phyloP scores from a whole-genome alignment of 2,113 vertebrate genomes.

The Alexandromys fortis region DNA sequence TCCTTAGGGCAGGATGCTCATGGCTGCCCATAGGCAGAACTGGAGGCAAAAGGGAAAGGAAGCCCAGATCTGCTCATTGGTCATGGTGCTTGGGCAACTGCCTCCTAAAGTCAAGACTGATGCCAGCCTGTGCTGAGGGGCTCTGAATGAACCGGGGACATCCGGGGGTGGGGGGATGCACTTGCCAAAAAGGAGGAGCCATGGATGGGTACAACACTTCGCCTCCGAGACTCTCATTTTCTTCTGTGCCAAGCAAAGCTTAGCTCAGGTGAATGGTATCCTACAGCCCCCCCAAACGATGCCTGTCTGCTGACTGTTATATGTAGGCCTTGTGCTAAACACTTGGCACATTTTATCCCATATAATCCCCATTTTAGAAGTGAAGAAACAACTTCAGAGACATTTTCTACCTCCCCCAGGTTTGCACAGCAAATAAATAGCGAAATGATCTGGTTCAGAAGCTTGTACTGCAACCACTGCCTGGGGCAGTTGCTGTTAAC shows the following conservation, averaged over 20 bases:
- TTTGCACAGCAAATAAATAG: neutral
- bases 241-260: neutral
- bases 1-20: neutral
- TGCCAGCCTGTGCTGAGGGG: neutral
- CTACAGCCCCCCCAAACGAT: neutral
- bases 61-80: neutral
- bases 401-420: conserved; percentile 6
- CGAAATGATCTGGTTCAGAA: neutral
- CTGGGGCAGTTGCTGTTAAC: neutral
- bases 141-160: neutral
- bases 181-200: neutral
- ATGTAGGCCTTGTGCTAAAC: neutral
- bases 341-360: neutral
- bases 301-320: neutral
- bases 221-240: neutral
- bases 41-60: neutral
- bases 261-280: neutral
- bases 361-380: conserved; percentile 8
- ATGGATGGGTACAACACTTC: neutral
- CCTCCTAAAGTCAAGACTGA: neutral
- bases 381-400: conserved; percentile 27
- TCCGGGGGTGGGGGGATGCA: too few relatives aligned
- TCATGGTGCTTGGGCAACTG: neutral
- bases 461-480: neutral
- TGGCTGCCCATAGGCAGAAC: neutral